Conservation (phyloP, 2,888 invertebrate genomes). For the Caenorhabditis virilis region DNA sequence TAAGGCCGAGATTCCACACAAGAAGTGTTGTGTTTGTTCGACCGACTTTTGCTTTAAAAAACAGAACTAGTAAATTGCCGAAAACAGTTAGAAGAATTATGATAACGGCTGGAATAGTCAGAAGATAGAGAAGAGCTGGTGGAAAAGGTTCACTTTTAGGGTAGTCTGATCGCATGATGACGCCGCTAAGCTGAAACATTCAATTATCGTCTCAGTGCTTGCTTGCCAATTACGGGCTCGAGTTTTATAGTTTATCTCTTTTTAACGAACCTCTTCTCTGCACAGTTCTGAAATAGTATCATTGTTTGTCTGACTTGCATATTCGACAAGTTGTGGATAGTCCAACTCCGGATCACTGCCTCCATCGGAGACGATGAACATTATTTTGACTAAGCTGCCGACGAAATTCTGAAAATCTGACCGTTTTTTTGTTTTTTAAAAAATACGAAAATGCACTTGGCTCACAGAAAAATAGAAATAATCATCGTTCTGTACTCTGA, state of each 20-base stretch:
- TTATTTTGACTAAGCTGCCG: background rate
- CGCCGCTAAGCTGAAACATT: no score
- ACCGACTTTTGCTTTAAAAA: constrained; percentile 68
- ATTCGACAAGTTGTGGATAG: constrained; percentile 10
- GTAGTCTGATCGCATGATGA: no score
- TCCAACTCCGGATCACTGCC: constrained; percentile 21
- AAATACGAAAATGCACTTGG: no score
- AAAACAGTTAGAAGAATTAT: constrained; percentile 67
- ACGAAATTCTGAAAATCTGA: background rate
- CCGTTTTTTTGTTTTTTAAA: no score
- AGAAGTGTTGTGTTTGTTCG: constrained; percentile 68
- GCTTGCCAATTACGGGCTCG: no score
- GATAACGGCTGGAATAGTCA: constrained; percentile 62
- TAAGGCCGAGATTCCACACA: constrained; percentile 69
- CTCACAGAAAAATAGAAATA: no score
- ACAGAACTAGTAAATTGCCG: constrained; percentile 68
- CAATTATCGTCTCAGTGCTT: no score
- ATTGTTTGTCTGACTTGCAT: background rate
- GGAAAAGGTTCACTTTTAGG: constrained; percentile 40
- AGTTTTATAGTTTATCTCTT: no score
- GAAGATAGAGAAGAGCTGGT: constrained; percentile 33
- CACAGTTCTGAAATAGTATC: constrained; percentile 22
- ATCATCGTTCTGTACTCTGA: no score
- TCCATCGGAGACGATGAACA: constrained; percentile 25
- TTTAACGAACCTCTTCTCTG: constrained; percentile 38